Conservation (phyloP, 2,888 invertebrate species). For the Coleophora flavipennella region DNA sequence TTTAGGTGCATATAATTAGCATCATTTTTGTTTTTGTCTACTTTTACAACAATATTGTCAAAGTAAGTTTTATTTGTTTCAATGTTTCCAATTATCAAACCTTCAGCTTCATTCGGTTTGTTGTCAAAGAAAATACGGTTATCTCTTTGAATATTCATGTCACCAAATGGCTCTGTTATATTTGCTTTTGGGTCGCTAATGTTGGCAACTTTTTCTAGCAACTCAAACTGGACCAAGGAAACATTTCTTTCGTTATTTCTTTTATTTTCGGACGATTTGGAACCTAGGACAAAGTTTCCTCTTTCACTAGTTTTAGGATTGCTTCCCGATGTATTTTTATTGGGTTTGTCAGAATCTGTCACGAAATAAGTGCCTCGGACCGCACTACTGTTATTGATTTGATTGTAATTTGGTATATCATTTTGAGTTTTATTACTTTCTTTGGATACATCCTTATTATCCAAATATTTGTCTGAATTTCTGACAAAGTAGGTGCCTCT, state of each 20-base stretch:
- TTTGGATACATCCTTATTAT: not conserved
- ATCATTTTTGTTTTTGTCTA: constrained; percentile 17
- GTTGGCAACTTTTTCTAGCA: constrained; percentile 36
- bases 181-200: constrained; percentile 13
- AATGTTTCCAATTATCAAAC: constrained; percentile 5
- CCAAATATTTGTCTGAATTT: not conserved
- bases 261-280: not conserved
- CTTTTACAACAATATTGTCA: constrained; percentile 28
- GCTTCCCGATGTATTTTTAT: not conserved
- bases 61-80: constrained; percentile 35
- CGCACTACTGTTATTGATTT: no score
- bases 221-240: constrained; percentile 46
- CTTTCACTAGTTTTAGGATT: no score
- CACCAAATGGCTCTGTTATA: constrained; percentile 18
- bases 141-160: constrained; percentile 31
- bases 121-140: constrained; percentile 35
- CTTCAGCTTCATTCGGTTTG: not conserved
- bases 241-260: constrained; percentile 25
- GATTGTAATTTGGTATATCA: not conserved
- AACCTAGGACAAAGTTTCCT: no score
- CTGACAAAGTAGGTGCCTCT: not conserved
- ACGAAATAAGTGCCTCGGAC: constrained; percentile 3
- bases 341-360: not conserved
- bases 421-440: not conserved
- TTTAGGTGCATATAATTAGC: constrained; percentile 11